Conservation (phyloP, 37 sponge, comb jelly and placozoan genomes). For the Cladorhizidae sp. region DNA sequence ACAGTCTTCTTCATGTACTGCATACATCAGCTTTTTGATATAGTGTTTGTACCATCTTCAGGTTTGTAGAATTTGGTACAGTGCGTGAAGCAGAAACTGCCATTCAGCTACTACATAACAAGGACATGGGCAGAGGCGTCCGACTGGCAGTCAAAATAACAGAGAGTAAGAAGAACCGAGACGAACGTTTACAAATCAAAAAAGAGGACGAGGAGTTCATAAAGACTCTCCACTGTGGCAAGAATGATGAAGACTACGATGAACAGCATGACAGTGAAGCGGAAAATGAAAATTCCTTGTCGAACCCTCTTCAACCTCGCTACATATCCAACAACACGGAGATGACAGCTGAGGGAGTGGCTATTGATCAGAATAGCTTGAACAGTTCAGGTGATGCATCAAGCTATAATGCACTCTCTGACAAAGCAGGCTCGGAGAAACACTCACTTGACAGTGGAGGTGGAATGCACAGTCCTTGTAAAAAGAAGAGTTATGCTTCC, state of each 20-base stretch:
- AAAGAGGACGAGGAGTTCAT: slow-evolving; percentile 29
- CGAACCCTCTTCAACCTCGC: slow-evolving; percentile 16
- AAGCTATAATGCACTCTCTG: neutral
- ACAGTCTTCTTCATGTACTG: too few species aligned
- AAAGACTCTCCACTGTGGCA: slow-evolving; percentile 37
- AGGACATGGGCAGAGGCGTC: slow-evolving; percentile 50
- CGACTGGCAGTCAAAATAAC: slow-evolving; percentile 55
- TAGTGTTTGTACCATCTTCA: neutral
- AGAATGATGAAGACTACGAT: neutral
- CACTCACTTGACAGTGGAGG: neutral
- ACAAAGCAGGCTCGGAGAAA: neutral
- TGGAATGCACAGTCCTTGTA: neutral
- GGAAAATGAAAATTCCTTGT: neutral
- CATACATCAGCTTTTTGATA: too few species aligned
- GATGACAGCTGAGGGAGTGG: too few species aligned
- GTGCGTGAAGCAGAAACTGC: slow-evolving; percentile 61
- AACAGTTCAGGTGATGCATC: slow-evolving; percentile 5
- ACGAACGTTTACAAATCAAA: slow-evolving; percentile 22
- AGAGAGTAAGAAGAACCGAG: slow-evolving; percentile 19
- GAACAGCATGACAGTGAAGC: slow-evolving; percentile 3
- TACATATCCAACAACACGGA: slow-evolving; percentile 11
- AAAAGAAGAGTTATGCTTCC: neutral
- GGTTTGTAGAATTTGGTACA: slow-evolving; percentile 68
- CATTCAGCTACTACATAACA: slow-evolving; percentile 34
- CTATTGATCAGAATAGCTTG: neutral